Percentiles rank a stretch among this genome's conserved stretches.
Evolutionary conservation across 2,113 vertebrate species (phyloP).

Genomic region (Sula dactylatra): DNA sequence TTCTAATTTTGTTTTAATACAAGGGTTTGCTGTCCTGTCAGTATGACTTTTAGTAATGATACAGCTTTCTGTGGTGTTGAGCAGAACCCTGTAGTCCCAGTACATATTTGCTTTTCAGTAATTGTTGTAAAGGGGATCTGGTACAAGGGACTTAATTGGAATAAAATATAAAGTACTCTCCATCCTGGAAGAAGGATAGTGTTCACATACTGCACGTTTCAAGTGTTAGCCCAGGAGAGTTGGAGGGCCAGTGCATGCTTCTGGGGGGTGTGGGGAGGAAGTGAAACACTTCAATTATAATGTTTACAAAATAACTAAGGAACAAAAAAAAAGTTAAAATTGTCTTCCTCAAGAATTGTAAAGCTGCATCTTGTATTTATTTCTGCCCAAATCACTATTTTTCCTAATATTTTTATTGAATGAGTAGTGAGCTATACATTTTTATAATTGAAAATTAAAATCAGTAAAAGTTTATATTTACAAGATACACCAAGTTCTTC

Average conservation of each 20-base stretch:
- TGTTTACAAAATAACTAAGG: neutral
- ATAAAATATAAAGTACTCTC: neutral
- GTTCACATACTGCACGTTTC: neutral
- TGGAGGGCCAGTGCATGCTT: neutral
- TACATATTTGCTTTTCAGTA: neutral
- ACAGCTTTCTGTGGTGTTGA: neutral
- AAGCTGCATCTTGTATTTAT: neutral
- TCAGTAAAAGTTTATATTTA: neutral
- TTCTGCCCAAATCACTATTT: neutral
- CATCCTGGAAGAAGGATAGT: neutral
- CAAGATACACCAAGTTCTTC: neutral
- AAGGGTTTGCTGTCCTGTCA: neutral
- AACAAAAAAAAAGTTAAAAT: neutral
- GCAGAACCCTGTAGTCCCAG: neutral
- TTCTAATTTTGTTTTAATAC: neutral
- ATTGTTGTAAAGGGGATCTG: neutral
- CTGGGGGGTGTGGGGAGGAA: neutral
- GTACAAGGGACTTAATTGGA: neutral
- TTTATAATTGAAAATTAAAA: neutral
- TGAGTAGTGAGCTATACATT: neutral
- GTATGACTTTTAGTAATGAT: neutral
- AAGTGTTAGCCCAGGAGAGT: neutral
- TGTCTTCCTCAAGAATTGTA: neutral
- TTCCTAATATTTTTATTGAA: neutral
- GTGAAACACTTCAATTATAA: neutral